Evolutionary conservation across 2,888 invertebrate genomes (phyloP).

Genomic region (Hemaris fuciformis): DNA sequence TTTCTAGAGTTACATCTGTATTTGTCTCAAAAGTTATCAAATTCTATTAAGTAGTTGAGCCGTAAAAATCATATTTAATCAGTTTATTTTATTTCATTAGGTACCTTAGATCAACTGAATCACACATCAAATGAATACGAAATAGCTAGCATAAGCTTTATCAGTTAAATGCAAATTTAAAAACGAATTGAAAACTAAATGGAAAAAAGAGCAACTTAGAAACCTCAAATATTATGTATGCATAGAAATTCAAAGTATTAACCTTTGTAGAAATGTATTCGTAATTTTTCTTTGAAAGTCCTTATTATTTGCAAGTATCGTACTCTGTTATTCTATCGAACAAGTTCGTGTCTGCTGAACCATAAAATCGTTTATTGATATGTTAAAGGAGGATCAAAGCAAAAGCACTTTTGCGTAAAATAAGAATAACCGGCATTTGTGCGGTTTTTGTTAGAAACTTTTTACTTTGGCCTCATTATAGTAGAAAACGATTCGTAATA

Average conservation of each 20-base stretch:
- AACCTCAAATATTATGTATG: not conserved
- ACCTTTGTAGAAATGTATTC: not conserved
- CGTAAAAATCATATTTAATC: too few relatives aligned
- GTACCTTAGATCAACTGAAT: too few relatives aligned
- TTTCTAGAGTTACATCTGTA: too few relatives aligned
- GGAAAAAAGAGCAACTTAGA: not conserved
- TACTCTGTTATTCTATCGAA: not conserved
- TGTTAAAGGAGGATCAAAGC: not conserved
- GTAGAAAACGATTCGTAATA: slow-evolving; percentile 3
- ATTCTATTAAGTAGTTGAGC: too few relatives aligned
- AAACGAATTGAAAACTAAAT: not conserved
- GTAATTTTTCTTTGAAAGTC: not conserved
- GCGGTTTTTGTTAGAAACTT: not conserved
- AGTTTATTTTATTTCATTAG: too few relatives aligned
- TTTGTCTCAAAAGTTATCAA: too few relatives aligned
- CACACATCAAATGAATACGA: not conserved
- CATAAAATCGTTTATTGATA: slow-evolving; percentile 6
- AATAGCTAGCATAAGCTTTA: not conserved
- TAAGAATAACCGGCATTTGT: not conserved
- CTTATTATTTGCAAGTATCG: not conserved
- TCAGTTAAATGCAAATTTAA: not conserved
- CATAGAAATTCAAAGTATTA: not conserved
- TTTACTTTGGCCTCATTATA: not conserved
- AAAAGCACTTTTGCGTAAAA: not conserved
- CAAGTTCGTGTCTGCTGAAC: not conserved